Conservation (phyloP, 2,113 vertebrate genomes). For the Ondatra zibethicus region DNA sequence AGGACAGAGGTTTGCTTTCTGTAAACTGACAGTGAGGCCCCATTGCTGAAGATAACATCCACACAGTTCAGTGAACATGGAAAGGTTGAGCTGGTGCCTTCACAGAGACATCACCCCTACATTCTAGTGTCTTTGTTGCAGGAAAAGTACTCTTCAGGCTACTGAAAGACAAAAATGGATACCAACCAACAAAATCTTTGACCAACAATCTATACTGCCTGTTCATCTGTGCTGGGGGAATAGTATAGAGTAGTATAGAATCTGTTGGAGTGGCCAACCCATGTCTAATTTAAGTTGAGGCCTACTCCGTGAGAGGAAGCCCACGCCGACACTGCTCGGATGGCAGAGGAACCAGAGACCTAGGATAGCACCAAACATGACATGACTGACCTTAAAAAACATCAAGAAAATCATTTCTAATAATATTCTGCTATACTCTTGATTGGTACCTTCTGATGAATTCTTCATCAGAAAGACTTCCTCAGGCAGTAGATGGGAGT, state of each 20-base stretch:
- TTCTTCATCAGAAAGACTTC: neutral
- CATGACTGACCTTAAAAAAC: neutral
- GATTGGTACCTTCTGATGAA: too few species aligned
- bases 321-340: neutral
- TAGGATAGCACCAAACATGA: neutral
- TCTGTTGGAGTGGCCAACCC: neutral
- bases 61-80: neutral
- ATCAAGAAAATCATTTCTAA: neutral
- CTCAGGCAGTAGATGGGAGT: neutral
- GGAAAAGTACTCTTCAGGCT: neutral
- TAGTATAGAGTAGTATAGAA: neutral
- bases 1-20: neutral
- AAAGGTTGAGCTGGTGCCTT: neutral
- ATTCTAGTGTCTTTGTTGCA: neutral
- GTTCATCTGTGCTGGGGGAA: neutral
- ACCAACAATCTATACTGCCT: neutral
- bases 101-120: neutral
- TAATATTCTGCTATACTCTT: neutral
- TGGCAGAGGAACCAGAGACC: neutral
- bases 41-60: neutral
- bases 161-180: neutral
- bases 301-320: neutral
- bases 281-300: neutral
- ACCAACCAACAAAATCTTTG: neutral
- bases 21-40: neutral